Conservation (phyloP, 1,140 invertebrate species). For the Rhopalosiphum padi region DNA sequence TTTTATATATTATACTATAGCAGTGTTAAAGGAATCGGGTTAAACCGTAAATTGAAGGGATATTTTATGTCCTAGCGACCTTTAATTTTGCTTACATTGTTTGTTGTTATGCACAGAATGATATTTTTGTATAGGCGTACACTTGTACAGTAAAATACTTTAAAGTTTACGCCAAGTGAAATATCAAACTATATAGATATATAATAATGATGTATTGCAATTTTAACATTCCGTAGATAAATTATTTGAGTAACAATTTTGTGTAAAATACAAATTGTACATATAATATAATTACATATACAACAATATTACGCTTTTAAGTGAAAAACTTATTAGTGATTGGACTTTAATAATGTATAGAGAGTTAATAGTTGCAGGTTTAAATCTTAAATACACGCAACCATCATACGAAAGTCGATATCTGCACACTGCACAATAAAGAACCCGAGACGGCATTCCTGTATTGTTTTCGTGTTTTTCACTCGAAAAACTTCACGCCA, state of each 20-base stretch:
- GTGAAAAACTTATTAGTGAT: not conserved
- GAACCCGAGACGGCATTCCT: slow-evolving; percentile 2
- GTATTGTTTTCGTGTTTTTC: slow-evolving; percentile 28
- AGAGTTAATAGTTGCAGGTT: not conserved
- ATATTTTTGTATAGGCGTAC: not conserved
- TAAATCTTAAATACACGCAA: not conserved
- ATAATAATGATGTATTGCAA: not conserved
- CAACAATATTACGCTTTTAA: not conserved
- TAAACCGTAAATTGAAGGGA: not conserved
- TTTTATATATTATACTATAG: not conserved
- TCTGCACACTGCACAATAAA: not conserved
- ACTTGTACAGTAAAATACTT: not conserved
- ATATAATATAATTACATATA: not conserved
- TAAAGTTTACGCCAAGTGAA: not conserved
- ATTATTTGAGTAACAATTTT: not conserved
- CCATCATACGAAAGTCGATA: slow-evolving; percentile 10
- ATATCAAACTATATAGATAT: not conserved
- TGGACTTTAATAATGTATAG: not conserved
- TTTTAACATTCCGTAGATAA: not conserved
- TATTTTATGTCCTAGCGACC: not conserved
- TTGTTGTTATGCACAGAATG: not conserved
- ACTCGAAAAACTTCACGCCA: slow-evolving; percentile 19
- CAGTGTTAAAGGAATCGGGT: not conserved
- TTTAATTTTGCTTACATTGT: not conserved
- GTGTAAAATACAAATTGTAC: not conserved